These are phyloP conservation scores for Sanderia malayensis DNA, from an alignment of 30 jellyfish, hydroid and myxozoan species.

Conservation along the genomic window DNA sequence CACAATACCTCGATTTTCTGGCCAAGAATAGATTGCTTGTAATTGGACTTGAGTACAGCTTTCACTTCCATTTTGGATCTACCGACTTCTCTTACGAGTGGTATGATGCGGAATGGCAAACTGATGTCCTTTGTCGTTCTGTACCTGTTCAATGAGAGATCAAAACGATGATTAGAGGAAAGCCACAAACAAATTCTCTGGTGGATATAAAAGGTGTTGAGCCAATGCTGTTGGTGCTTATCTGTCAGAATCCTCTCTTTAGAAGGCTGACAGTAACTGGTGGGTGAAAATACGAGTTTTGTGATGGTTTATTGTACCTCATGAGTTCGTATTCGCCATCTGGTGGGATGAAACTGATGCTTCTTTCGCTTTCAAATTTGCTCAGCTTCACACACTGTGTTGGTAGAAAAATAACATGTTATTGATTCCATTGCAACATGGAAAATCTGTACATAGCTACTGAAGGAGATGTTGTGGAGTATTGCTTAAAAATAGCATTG, in stretches of 20 bases:
- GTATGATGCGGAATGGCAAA: slow-evolving; percentile 97
- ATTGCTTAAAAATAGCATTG: too few species aligned
- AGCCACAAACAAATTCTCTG: too few species aligned
- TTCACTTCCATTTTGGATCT: slow-evolving; percentile 94
- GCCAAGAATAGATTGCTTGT: slow-evolving; percentile 94
- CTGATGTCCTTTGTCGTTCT: slow-evolving; percentile 97
- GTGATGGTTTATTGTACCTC: slow-evolving; percentile 45
- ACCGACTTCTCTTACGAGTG: slow-evolving; percentile 97
- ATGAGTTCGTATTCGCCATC: slow-evolving; percentile 96
- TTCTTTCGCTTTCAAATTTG: slow-evolving; percentile 96
- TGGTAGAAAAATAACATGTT: not conserved
- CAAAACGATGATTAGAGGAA: too few species aligned
- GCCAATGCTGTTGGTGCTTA: too few species aligned
- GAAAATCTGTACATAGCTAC: too few species aligned
- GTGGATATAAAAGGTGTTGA: too few species aligned
- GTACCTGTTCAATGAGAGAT: too few species aligned
- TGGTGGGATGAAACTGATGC: slow-evolving; percentile 97
- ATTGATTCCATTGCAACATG: too few species aligned
- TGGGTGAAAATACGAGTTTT: not conserved
- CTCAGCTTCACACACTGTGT: slow-evolving; percentile 97
- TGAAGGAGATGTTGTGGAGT: too few species aligned
- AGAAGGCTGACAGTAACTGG: not conserved
- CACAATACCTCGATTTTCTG: slow-evolving; percentile 99
- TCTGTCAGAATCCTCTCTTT: too few species aligned
- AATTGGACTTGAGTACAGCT: slow-evolving; percentile 89